These are phyloP conservation scores for Thymelicus sylvestris DNA, from an alignment of 2,888 invertebrate genomes.

Conservation along the genomic window DNA sequence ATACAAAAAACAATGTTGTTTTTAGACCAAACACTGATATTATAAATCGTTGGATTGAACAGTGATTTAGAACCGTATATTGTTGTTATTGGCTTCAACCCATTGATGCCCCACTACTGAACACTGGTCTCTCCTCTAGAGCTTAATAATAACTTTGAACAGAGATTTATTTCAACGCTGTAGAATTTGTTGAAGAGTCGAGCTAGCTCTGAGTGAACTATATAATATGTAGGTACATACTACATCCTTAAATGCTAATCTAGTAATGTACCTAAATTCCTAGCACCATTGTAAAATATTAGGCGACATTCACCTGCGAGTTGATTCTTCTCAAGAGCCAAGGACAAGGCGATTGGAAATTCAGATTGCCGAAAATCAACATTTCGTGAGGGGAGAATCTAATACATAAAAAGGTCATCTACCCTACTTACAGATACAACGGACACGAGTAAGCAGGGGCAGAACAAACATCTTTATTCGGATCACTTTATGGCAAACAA, in stretches of 20 bases:
- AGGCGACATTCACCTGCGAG: constrained; percentile 45
- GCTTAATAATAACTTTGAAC: background rate
- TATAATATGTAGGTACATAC: too few species aligned
- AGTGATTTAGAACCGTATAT: too few species aligned
- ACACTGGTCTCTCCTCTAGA: too few species aligned
- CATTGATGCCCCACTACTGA: too few species aligned
- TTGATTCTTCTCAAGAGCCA: constrained; percentile 52
- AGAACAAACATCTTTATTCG: constrained; percentile 15
- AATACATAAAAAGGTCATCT: constrained; percentile 54
- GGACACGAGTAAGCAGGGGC: constrained; percentile 39
- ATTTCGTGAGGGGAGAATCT: constrained; percentile 50
- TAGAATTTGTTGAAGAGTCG: too few species aligned
- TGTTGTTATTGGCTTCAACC: too few species aligned
- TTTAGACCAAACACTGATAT: too few species aligned
- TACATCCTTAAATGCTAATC: constrained; percentile 28
- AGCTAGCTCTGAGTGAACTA: background rate
- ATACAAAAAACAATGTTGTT: too few species aligned
- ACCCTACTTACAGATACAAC: constrained; percentile 45
- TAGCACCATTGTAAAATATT: constrained; percentile 18
- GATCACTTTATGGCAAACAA: background rate
- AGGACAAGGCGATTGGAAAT: constrained; percentile 59
- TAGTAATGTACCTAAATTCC: background rate
- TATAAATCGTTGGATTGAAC: too few species aligned
- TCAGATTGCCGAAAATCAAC: constrained; percentile 56
- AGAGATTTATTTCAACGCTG: too few species aligned